Evolutionary conservation across 2,797 vertebrate species (phyloP).

Genomic region (Oophaga sylvatica): DNA sequence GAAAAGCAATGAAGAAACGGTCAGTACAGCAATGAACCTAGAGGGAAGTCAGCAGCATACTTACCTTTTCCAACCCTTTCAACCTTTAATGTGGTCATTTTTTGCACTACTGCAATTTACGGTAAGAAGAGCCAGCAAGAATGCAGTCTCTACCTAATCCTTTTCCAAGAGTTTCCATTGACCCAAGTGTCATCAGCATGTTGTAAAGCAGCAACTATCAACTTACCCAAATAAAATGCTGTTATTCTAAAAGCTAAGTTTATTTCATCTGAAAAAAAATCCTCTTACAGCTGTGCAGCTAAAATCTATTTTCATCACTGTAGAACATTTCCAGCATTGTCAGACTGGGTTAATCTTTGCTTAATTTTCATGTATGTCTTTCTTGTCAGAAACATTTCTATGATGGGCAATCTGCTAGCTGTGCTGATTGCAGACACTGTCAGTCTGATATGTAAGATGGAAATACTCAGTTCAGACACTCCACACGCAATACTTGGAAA

Average conservation of each 20-base stretch:
- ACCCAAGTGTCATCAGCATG: slow-evolving; percentile 22
- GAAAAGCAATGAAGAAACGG: slow-evolving; percentile 21
- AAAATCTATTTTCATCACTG: slow-evolving; percentile 51
- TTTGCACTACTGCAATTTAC: slow-evolving; percentile 38
- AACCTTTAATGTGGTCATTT: slow-evolving; percentile 47
- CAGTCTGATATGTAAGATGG: slow-evolving; percentile 10
- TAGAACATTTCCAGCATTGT: slow-evolving; percentile 44
- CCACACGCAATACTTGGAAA: background rate
- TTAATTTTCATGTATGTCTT: slow-evolving; percentile 35
- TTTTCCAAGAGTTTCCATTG: slow-evolving; percentile 29
- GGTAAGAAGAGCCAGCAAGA: slow-evolving; percentile 25
- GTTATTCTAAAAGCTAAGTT: slow-evolving; percentile 33
- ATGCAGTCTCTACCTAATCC: slow-evolving; percentile 34
- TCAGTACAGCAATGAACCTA: slow-evolving; percentile 10
- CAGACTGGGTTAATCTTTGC: slow-evolving; percentile 42
- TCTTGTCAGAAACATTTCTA: slow-evolving; percentile 8
- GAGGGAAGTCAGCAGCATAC: slow-evolving; percentile 2
- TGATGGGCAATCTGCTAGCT: slow-evolving; percentile 43
- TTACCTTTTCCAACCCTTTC: slow-evolving; percentile 37
- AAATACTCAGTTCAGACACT: background rate
- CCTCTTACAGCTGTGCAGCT: slow-evolving; percentile 47
- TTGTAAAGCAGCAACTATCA: slow-evolving; percentile 38
- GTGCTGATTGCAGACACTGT: slow-evolving; percentile 18
- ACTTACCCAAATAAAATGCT: slow-evolving; percentile 35
- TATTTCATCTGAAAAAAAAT: slow-evolving; percentile 43